Base-by-base conservation (phyloP, 2,888 invertebrate genomes). In the Pilophorus perplexus region DNA sequence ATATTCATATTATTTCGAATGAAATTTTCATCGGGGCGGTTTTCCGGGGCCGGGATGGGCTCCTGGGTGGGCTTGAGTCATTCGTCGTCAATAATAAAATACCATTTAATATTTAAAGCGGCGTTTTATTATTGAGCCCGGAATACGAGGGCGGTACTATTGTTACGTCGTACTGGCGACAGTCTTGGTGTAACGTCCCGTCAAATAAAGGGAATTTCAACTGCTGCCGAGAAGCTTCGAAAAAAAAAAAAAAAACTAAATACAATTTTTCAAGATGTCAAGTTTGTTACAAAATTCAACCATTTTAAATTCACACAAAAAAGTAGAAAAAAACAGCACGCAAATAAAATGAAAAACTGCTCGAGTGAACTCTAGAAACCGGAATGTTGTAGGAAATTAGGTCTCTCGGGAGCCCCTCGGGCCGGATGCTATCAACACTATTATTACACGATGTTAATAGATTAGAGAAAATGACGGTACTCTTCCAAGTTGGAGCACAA, bases 381-480 rank as follows among this genome's bases (percentile, higher is more conserved):
- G 48, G 48, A 50, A 50, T 20, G 48, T 10, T 22, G 20, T 1
- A 57, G 40, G 37, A 57, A 57, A 57, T 57, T 57, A 40, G 57
- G 40, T 57, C 57, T 38, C n/a, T 5, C 37, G 37, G 20, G 23
- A 18, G 6, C 57, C 8, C 8, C n/a, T n/a, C n/a, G n/a, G n/a
- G n/a, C 57, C 57, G 57, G 57, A 57, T 40, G 40, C 57, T n/a
- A 57, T 38, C 57, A 57, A 57, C 57, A 57, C 57, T 57, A 57
- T 57, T 57, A 57, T 57, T 57, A 57, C 40, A 57, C 57, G 38
- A 57, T 57, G 57, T 57, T 57, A 57, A 57, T 57, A 57, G 57
- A 57, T 38, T 57, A 57, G 57, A 57, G 54, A 57, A 57, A 38
- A 57, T 57, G 57, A 57, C 57, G 38, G 37, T 57, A 12, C 48